phyloP scores from a whole-genome alignment of 35 echinoderm and acorn worm genomes.

The Patiria miniata region DNA sequence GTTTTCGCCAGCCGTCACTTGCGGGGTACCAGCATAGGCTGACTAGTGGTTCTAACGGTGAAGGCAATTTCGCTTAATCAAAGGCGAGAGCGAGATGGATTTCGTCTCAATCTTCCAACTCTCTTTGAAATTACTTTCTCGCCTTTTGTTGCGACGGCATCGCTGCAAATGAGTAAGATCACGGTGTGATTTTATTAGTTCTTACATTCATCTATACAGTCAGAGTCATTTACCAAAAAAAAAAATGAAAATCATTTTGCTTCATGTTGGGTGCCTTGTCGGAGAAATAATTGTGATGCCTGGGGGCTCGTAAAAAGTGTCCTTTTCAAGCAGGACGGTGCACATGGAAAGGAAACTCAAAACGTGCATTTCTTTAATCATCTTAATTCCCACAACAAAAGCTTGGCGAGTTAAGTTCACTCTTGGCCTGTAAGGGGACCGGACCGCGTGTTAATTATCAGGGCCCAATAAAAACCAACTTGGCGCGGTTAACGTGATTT shows the following conservation, averaged over 20 bases:
- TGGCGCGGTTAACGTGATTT: constrained; percentile 17
- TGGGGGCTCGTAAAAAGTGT: background rate
- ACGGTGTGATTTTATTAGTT: no score
- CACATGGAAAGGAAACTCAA: constrained; percentile 16
- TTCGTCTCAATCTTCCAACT: no score
- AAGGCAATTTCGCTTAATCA: no score
- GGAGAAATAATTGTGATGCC: background rate
- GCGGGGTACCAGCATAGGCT: no score
- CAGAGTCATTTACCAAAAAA: background rate
- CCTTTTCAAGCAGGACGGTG: background rate
- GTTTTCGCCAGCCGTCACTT: no score
- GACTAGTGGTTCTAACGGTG: no score
- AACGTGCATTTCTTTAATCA: constrained; percentile 26
- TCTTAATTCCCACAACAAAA: constrained; percentile 17
- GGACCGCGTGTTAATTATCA: constrained; percentile 10
- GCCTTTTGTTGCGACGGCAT: no score
- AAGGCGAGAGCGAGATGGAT: no score
- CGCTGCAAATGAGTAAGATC: no score
- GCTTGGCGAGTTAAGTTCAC: constrained; percentile 13
- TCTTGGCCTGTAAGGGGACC: background rate
- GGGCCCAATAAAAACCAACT: background rate
- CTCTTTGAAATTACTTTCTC: no score
- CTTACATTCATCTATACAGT: background rate
- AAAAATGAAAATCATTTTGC: background rate
- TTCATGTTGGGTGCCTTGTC: background rate